Evolutionary conservation across 2,888 invertebrate species (phyloP), one percentile per base, ranked within the genome.

Genomic region (Dynastes tityus): DNA sequence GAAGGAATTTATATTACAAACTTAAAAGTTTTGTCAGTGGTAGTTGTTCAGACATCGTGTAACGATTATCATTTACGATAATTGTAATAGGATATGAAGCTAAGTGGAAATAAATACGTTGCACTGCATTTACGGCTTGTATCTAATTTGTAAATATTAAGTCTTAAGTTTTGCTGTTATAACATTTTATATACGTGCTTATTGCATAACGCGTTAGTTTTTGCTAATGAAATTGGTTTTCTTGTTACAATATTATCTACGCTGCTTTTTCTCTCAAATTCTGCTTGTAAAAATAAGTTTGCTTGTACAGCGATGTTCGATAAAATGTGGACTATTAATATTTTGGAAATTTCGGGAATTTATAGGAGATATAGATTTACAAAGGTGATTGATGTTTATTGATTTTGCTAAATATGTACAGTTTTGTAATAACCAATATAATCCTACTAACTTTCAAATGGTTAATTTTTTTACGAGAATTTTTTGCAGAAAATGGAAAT

Each of bases 111-210:
- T 61, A 9, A 29, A 51, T 27, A 49, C 45, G 55, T 71, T 74
- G 61, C 37, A 45, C 63, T 74, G 73, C 73, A 74, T 74, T 74
- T 74, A 74, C 37, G 9, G 40, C 73, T 74, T 74, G 73, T 73
- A 27, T 74, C 27, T 61, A 61, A 63, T 61, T 61, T 74, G 61
- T 74, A 68, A 27, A 61, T 74, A 74, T 74, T 61, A 61, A 61
- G 11, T 61, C 27, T 68, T 74, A 63, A 74, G 63, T 61, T 68
- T 74, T 74, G 73, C 73, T 74, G 73, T 74, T 74, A 73, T 61
- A 61, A 73, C 61, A 61, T 61, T 74, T 74, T 74, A 61, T 74
- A 61, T 49, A 29, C 16, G 6, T 22, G 51, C 68, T 68, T 68
- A 68, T 68, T 68, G 45, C 45, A 61, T 22, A 74, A 74, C 16